These are phyloP conservation scores for Pangasius krempfi DNA, from an alignment of 2,797 vertebrate species.

Conservation along the genomic window DNA sequence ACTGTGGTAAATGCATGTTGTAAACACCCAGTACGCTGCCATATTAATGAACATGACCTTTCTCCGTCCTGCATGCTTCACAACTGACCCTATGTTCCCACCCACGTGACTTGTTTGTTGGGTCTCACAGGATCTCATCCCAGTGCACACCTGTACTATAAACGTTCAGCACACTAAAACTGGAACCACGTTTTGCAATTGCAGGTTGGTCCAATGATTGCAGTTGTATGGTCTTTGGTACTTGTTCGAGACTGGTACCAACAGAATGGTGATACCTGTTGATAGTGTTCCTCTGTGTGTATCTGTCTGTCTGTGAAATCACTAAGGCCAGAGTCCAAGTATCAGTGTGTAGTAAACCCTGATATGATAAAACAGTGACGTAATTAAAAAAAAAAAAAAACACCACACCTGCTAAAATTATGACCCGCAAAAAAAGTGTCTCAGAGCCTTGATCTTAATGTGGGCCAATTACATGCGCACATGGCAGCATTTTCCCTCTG, in stretches of 20 bases:
- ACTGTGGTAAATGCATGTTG: background rate
- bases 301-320: background rate
- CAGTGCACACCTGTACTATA: background rate
- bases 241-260: background rate
- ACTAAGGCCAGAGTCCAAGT: constrained; percentile 22
- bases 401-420: background rate
- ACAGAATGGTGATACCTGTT: background rate
- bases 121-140: background rate
- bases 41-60: background rate
- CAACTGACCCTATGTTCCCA: background rate
- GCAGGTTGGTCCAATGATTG: background rate
- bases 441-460: background rate
- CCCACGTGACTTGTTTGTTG: background rate
- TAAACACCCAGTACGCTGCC: background rate
- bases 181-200: background rate
- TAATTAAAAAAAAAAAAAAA: background rate
- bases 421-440: background rate
- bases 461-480: background rate
- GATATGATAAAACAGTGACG: constrained; percentile 2
- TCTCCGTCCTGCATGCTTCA: background rate
- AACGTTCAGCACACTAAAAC: background rate
- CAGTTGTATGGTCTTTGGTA: constrained; percentile 2
- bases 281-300: background rate
- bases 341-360: constrained; percentile 16
- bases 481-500: background rate